Evolutionary conservation across 2,888 invertebrate species (phyloP), one percentile per base, ranked within the genome.

Genomic region (Danaus chrysippus): DNA sequence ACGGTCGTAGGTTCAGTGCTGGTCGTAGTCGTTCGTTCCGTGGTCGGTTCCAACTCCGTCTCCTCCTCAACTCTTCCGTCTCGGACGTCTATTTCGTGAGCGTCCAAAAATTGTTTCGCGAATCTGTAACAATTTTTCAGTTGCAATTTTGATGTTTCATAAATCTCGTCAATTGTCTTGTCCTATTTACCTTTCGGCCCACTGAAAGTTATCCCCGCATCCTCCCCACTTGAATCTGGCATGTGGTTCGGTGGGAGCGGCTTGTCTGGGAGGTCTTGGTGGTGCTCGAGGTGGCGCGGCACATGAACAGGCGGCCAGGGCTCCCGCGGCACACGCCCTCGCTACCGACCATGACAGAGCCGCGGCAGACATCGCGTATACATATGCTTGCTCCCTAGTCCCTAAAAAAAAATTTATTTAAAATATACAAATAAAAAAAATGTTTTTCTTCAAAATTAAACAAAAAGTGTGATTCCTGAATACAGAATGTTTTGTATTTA

Each of bases 211-310:
- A 77, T 97, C 96, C 0, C 95, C 95, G 80, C 97, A 97, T 42
- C 97, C 97, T 54, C 96, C 96, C 96, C 96, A 96, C 81, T 96
- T 95, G 87, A 95, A 96, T 67, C 94, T 91, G 0, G 93, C 94
- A 62, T 93, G 92, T 9, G 94, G 94, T 93, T 90, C 96, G 92
- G 70, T 94, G 93, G 73, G 95, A 56, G 94, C 92, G 44, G 92
- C 88, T 92, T 77, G 93, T 76, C 73, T 93, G 88, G 76, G 92
- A 59, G 82, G 92, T 43, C 78, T 91, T 65, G 89, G 89, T 1
- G 93, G 92, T 23, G 94, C 94, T 62, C 92, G 92, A 0, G 96
- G 96, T 19, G 94, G 93, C 5, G 92, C 91, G 0, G 96, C 96
- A 82, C 97, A 97, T 52, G 95, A 94, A 85, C 97, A 97, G 56